Percentiles rank a stretch among this genome's conserved stretches.
Evolutionary conservation across 2,888 invertebrate species (phyloP).

Genomic region (Dysmachus trigonus): DNA sequence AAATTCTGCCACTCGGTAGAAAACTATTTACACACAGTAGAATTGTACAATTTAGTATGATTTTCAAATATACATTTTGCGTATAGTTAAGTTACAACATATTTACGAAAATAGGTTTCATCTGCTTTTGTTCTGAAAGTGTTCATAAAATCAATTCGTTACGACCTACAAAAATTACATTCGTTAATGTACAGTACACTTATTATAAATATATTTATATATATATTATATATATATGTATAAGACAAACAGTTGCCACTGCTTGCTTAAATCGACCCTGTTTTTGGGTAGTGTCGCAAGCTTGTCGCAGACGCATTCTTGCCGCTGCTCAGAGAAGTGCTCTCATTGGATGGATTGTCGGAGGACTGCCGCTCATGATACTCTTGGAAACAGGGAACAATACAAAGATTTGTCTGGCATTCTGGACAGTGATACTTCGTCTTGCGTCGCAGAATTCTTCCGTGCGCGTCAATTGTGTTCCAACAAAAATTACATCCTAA

Average conservation of each 20-base stretch:
- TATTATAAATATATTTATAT: constrained; percentile 3
- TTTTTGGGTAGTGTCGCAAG: constrained; percentile 60
- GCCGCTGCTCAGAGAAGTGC: constrained; percentile 51
- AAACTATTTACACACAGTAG: constrained; percentile 33
- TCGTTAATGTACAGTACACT: constrained; percentile 25
- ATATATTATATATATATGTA: background rate
- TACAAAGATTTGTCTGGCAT: constrained; percentile 87
- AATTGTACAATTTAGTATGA: constrained; percentile 41
- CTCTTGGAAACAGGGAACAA: constrained; percentile 89
- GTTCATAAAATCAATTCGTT: constrained; percentile 38
- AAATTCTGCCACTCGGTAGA: constrained; percentile 8
- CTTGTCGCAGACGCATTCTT: constrained; percentile 47
- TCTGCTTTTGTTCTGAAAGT: constrained; percentile 40
- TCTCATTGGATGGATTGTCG: constrained; percentile 53
- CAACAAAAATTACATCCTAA: constrained; percentile 90
- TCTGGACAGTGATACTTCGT: constrained; percentile 92
- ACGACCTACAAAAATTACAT: constrained; percentile 27
- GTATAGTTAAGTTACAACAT: constrained; percentile 37
- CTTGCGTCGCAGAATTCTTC: constrained; percentile 82
- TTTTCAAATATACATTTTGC: constrained; percentile 38
- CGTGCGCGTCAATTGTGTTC: constrained; percentile 87
- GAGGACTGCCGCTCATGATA: constrained; percentile 74
- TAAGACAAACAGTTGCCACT: background rate
- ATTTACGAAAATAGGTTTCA: constrained; percentile 38
- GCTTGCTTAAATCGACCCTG: constrained; percentile 61